Base-by-base conservation (phyloP, 2,113 vertebrate species). In the Danionella cerebrum region DNA sequence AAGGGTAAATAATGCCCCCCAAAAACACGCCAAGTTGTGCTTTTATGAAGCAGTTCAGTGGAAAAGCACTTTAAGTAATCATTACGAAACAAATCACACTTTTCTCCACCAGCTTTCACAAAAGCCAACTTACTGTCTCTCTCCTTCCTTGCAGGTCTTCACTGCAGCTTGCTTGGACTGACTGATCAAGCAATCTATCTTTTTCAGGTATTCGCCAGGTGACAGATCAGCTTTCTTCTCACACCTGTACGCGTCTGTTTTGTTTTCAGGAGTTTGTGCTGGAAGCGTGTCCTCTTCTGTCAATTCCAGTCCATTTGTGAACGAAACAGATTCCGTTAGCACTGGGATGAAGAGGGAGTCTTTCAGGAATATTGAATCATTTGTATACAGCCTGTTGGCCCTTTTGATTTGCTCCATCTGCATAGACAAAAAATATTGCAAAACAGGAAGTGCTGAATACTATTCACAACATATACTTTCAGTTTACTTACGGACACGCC, bases 381-480 rank as follows among this genome's bases (percentile, higher is more conserved):
- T 94, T 52, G 94, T 91, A 83, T 95, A 97, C 58, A 98, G 87
- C 38, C 94, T 87, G 75, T 97, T 98, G 33, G 87, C 90, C n/a
- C 94, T 82, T 58, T 93, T 92, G 80, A 98, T 97, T 80, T 94
- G 90, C 76, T 98, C 95, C 83, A 89, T 95, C 94, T 98, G 84
- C 0, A 80, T 79, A 59, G 69, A 11, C 39, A 13, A 33, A 31
- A 5, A 5, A 36, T n/a, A n/a, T n/a, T n/a, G n/a, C n/a, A n/a
- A n/a, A n/a, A n/a, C n/a, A n/a, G n/a, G n/a, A n/a, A n/a, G n/a
- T n/a, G n/a, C n/a, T n/a, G n/a, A n/a, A n/a, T n/a, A n/a, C n/a
- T n/a, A n/a, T n/a, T n/a, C n/a, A n/a, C n/a, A n/a, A n/a, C n/a
- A n/a, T n/a, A n/a, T n/a, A n/a, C n/a, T 31, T 25, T 9, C 5